Evolutionary conservation across 2,797 vertebrate species (phyloP), one percentile per base, ranked within the genome.

Genomic region (Odontamblyopus lacepedii): DNA sequence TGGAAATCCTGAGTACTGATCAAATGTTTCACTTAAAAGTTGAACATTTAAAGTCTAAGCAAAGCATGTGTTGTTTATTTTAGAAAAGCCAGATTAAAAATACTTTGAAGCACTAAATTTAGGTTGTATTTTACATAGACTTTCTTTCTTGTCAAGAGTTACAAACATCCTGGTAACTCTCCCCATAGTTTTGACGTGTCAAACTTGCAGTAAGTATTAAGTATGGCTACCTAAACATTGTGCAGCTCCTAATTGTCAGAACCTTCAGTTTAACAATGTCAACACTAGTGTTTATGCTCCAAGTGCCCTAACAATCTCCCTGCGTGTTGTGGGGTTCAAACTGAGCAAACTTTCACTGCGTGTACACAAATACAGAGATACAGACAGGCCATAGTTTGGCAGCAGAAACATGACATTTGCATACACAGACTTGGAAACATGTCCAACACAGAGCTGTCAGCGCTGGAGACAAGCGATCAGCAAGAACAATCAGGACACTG

Each of bases 401-500:
- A 9, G 13, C 72, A 64, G 30, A 64, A 70, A 73, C 23, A 53
- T 41, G 53, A 30, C 68, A 70, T 76, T 67, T 71, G 26, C 69
- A 70, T 56, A 59, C 65, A 60, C 32, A 26, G 30, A 66, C 56
- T 55, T 59, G 26, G 62, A 51, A 78, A 74, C 64, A 70, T 6
- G 23, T 74, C 64, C 75, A 75, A 51, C 75, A 50, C 27, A 64
- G 67, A 74, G 65, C 56, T 30, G 53, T 32, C 53, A 63, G 29
- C 62, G 48, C n/a, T 38, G 55, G 16, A 70, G 67, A 69, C 59
- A 67, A 82, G 60, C 48, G 19, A 27, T 63, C 64, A 71, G 53
- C 65, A 77, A 70, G 72, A 71, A 30, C 67, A 80, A 78, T 63
- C 61, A 19, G 55, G 62, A 73, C 70, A 62, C 30, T 60, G 48